Evolutionary conservation across 2,113 vertebrate genomes (phyloP).

Genomic region (Tiliqua scincoides): DNA sequence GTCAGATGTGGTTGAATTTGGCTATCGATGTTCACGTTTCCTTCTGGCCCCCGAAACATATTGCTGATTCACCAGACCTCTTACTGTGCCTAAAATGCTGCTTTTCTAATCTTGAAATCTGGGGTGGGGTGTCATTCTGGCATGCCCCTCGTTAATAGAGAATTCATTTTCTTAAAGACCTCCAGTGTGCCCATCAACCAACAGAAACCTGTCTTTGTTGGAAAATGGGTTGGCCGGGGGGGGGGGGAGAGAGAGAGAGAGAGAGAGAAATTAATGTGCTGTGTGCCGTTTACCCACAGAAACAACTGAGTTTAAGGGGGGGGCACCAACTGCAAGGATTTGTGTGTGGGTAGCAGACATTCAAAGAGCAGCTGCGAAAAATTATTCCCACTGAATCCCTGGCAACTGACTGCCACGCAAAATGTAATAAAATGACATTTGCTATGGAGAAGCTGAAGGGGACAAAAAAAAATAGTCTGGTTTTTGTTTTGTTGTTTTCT

Average conservation of each 20-base stretch:
- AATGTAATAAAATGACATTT: not conserved
- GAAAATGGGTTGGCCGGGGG: not conserved
- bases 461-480: not conserved
- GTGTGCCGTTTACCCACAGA: not conserved
- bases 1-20: too few relatives aligned
- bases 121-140: not conserved
- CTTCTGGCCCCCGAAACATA: not conserved
- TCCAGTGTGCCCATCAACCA: not conserved
- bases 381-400: conserved; percentile 2
- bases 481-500: too few relatives aligned
- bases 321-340: not conserved
- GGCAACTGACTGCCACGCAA: not conserved
- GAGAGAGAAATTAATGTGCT: conserved; percentile 1
- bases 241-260: too few relatives aligned
- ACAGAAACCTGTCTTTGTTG: not conserved
- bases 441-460: not conserved
- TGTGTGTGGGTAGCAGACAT: not conserved
- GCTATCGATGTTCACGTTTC: not conserved
- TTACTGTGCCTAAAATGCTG: not conserved
- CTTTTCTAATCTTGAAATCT: not conserved
- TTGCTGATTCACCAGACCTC: not conserved
- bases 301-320: not conserved
- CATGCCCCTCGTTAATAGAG: not conserved
- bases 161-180: not conserved
- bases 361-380: conserved; percentile 16